Percentiles rank a stretch among this genome's conserved stretches.
Evolutionary conservation across 2,888 invertebrate genomes (phyloP).

Genomic region (Nomada hirtipes): DNA sequence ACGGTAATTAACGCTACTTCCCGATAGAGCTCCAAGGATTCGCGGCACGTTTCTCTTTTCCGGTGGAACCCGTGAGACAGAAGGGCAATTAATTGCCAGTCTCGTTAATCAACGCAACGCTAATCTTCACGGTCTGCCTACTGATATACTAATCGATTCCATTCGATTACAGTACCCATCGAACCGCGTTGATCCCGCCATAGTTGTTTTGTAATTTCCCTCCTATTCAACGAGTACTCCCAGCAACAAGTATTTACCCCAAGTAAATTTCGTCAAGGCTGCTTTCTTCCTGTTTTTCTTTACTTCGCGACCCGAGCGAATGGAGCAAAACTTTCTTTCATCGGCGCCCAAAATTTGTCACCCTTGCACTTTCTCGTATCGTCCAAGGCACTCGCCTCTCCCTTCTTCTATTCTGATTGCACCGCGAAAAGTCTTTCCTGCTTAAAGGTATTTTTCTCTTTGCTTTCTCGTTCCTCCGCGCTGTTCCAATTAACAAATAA

Average conservation of each 20-base stretch:
- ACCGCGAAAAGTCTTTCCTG: constrained; percentile 8
- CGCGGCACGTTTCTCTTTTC: constrained; percentile 51
- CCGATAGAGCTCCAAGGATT: constrained; percentile 32
- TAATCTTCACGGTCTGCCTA: constrained; percentile 31
- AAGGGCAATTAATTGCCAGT: constrained; percentile 55
- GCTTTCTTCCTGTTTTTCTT: background rate
- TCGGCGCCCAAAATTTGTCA: background rate
- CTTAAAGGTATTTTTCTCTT: constrained; percentile 2
- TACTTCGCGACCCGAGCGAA: background rate
- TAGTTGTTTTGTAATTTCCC: background rate
- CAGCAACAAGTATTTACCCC: too few species aligned
- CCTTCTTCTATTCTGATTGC: background rate
- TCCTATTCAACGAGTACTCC: background rate
- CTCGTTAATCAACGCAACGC: constrained; percentile 56
- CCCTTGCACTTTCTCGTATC: background rate
- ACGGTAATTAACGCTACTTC: constrained; percentile 76
- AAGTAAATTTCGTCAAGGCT: background rate
- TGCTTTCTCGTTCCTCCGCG: background rate
- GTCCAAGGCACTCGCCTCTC: background rate
- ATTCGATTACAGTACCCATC: background rate
- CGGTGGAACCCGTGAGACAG: constrained; percentile 44
- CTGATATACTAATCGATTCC: constrained; percentile 32
- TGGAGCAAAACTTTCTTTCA: constrained; percentile 7
- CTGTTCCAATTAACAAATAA: background rate
- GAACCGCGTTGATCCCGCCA: background rate